Conservation (phyloP, 1,140 invertebrate species). For the Polypedilum pembai region DNA sequence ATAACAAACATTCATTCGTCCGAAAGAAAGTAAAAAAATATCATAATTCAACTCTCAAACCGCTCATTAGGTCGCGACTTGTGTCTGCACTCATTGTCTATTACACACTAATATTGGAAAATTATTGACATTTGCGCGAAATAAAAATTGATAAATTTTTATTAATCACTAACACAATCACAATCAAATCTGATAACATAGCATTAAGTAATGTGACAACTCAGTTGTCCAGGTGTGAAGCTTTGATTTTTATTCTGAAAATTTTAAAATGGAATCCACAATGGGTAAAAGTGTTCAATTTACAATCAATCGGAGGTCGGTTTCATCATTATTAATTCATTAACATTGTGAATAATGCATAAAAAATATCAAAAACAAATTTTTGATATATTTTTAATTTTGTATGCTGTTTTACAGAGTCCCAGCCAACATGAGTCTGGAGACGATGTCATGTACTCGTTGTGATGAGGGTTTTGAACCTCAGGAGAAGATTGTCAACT, state of each 20-base stretch:
- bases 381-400: neutral
- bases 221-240: too few relatives aligned
- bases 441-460: conserved; percentile 86
- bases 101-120: neutral
- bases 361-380: neutral
- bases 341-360: neutral
- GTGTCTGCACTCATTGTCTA: too few relatives aligned
- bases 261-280: conserved; percentile 15
- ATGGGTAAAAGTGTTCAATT: conserved; percentile 7
- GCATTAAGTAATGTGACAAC: conserved; percentile 1
- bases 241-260: too few relatives aligned
- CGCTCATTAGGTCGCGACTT: neutral
- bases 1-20: neutral
- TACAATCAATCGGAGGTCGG: neutral
- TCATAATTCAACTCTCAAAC: neutral
- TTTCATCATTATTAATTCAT: neutral
- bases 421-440: conserved; percentile 68
- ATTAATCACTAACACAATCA: neutral
- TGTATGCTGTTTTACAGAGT: conserved; percentile 49
- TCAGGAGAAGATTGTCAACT: conserved; percentile 98
- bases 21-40: neutral
- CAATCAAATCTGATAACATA: neutral
- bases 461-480: conserved; percentile 90
- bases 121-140: neutral
- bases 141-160: neutral